phyloP scores from a whole-genome alignment of 2,797 vertebrate species.

The Sebastiscus albofasciatus region DNA sequence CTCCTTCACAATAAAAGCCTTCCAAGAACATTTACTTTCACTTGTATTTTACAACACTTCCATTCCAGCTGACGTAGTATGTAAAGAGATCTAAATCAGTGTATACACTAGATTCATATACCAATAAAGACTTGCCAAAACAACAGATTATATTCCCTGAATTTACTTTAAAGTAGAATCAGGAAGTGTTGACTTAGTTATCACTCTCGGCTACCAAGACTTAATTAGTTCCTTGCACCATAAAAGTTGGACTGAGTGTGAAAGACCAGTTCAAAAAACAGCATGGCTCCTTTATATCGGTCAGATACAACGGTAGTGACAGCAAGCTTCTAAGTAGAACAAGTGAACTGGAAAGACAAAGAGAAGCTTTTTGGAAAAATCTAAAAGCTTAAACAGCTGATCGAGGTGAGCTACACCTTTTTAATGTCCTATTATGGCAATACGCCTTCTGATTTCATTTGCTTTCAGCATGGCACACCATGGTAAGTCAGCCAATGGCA shows the following conservation, averaged over 20 bases:
- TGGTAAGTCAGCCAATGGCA: background rate
- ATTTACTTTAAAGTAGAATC: slow-evolving; percentile 3
- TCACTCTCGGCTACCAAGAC: background rate
- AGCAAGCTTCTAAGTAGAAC: background rate
- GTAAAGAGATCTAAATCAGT: background rate
- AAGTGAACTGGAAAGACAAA: background rate
- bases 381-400: background rate
- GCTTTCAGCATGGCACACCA: background rate
- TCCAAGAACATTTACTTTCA: background rate
- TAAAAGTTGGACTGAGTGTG: background rate
- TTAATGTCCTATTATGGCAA: background rate
- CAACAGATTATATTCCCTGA: background rate
- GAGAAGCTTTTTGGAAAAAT: background rate
- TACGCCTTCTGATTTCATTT: background rate
- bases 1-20: slow-evolving; percentile 1
- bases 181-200: background rate
- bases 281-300: background rate
- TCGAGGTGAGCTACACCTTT: background rate
- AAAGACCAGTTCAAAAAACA: slow-evolving; percentile 14
- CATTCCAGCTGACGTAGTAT: background rate
- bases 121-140: background rate
- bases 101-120: background rate
- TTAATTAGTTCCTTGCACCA: slow-evolving; percentile 6
- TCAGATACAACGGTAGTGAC: background rate
- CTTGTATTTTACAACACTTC: background rate